Base-by-base conservation (phyloP, 2,888 invertebrate species). In the Acronicta leporina region DNA sequence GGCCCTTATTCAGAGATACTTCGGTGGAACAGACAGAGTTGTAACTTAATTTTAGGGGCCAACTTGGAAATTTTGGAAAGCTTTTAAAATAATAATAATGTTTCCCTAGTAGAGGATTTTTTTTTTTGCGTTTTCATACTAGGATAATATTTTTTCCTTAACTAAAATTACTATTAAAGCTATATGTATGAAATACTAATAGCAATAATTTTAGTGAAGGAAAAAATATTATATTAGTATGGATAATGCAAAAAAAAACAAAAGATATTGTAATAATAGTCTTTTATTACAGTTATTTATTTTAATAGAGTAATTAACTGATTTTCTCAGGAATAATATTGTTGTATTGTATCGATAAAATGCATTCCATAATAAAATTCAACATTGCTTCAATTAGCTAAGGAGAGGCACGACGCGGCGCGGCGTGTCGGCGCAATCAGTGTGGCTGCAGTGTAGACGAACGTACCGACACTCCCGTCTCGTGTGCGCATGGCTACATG, bases 1-100 rank as follows among this genome's bases (percentile, higher is more conserved):
- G 62, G 48, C 55, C 53, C 56, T 66, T 58, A 61, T 49, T 58
- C 48, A 45, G 27, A 49, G 51, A 48, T 59, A 52, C 10, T 49
- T 42, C 47, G 20, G 20, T 25, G 25, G 45, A 57, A 16, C 35
- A 63, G 13, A 11, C 43, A n/a, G 15, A 52, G 20, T 41, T 27
- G 13, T 10, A 38, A 10, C 14, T 15, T 33, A 15, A 52, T 14
- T 20, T 47, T 20, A 14, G 40, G 10, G 42, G 11, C 44, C 9
- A 16, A 16, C 35, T n/a, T 25, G 6, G n/a, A 20, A 9, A 41
- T 20, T 20, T 20, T 20, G 20, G 4, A 20, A 20, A 20, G 20
- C 20, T 20, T 20, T 20, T 20, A 20, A 20, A 20, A n/a, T n/a
- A 20, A 20, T 20, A 20, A 20, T 20, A 20, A 20, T 20, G 20